phyloP scores from a whole-genome alignment of 2,113 vertebrate genomes.

The Ptilonorhynchus violaceus region DNA sequence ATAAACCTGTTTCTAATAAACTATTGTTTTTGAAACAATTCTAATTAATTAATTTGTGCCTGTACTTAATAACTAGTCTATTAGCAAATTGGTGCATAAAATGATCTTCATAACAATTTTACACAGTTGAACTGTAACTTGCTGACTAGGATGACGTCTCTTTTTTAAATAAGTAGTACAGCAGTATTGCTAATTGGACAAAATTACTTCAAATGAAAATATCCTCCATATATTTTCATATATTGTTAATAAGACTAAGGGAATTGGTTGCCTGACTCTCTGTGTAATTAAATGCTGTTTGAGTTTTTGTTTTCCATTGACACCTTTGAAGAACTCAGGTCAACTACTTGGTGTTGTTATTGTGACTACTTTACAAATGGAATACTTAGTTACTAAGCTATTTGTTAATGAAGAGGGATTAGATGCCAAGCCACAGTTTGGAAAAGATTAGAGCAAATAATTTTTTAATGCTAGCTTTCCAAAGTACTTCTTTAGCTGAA shows the following conservation, averaged over 20 bases:
- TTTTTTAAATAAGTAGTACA: not conserved
- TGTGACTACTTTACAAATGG: not conserved
- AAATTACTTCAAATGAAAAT: not conserved
- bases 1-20: not conserved
- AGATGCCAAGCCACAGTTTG: not conserved
- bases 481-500: not conserved
- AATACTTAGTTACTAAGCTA: not conserved
- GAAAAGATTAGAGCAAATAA: conserved; percentile 27
- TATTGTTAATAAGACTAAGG: not conserved
- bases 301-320: not conserved
- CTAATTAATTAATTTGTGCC: not conserved
- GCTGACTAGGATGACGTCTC: not conserved
- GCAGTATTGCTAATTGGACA: not conserved
- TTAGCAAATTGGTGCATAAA: not conserved
- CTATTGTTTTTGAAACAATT: not conserved
- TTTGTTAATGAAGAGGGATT: conserved; percentile 1
- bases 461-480: conserved; percentile 31
- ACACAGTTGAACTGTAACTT: not conserved
- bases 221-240: not conserved
- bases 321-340: not conserved
- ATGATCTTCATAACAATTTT: not conserved
- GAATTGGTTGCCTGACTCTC: not conserved
- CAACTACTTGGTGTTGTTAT: not conserved
- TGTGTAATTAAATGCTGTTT: not conserved
- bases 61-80: not conserved